Conservation (phyloP, 2,113 vertebrate species). For the Mirza zaza region DNA sequence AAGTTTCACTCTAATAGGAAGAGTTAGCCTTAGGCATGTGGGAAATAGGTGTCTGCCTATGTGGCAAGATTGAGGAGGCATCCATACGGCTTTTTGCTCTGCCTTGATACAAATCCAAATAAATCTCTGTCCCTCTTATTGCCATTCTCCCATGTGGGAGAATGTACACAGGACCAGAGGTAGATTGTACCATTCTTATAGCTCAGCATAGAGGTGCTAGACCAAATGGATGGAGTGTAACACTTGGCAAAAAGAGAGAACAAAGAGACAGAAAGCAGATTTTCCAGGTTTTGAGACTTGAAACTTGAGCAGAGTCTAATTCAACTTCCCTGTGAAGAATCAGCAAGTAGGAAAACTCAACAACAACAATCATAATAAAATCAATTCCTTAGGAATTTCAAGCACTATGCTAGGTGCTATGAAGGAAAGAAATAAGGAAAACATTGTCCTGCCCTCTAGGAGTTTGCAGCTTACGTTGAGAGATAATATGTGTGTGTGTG, state of each 20-base stretch:
- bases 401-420: neutral
- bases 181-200: neutral
- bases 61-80: slow-evolving; percentile 32
- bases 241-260: neutral
- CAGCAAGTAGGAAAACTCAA: neutral
- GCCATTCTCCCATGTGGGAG: neutral
- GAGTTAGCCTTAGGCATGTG: slow-evolving; percentile 9
- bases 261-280: neutral
- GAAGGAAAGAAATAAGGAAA: neutral
- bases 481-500: neutral
- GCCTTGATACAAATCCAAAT: slow-evolving; percentile 6
- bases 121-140: neutral
- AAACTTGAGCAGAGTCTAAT: neutral
- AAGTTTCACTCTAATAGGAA: slow-evolving; percentile 34
- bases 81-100: neutral
- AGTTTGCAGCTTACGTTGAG: neutral
- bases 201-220: neutral
- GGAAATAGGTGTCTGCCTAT: neutral
- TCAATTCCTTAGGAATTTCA: neutral
- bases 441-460: neutral
- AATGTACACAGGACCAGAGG: neutral
- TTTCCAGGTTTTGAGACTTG: neutral
- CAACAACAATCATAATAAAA: neutral
- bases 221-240: neutral
- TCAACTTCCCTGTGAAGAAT: slow-evolving; percentile 4